Evolutionary conservation across 2,113 vertebrate species (phyloP).

Genomic region (Thamnaconus septentrionalis): DNA sequence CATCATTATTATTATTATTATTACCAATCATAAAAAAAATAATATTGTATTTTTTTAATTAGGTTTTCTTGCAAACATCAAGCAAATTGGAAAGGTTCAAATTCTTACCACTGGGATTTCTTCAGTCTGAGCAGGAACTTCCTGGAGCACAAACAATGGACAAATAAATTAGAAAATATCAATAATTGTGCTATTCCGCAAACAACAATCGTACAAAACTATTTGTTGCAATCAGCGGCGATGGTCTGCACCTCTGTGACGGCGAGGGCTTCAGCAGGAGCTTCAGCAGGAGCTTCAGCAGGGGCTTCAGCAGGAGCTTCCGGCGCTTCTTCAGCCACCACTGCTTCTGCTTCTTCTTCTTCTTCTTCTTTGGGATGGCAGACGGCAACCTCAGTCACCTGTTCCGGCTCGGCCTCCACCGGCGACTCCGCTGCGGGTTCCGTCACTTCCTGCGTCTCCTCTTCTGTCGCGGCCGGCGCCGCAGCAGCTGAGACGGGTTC

Average conservation of each 20-base stretch:
- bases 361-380: neutral
- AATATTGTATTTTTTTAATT: too few species aligned
- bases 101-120: constrained; percentile 38
- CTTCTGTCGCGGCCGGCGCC: neutral
- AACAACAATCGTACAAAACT: too few species aligned
- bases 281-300: constrained; percentile 20
- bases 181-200: neutral
- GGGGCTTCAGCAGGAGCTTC: constrained; percentile 21
- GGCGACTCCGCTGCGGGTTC: neutral
- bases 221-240: too few species aligned
- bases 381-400: constrained; percentile 1
- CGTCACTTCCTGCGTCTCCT: constrained; percentile 16
- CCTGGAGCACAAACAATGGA: constrained; percentile 19
- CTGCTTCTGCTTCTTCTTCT: constrained; percentile 26
- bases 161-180: neutral
- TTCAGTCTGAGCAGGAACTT: constrained; percentile 5
- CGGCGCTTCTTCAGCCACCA: constrained; percentile 27
- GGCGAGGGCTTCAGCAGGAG: neutral
- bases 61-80: too few species aligned
- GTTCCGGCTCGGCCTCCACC: constrained; percentile 20
- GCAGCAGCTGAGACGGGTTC: constrained; percentile 18
- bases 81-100: neutral
- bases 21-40: too few species aligned
- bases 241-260: constrained; percentile 41
- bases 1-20: too few species aligned